These are phyloP conservation scores for Drosophila pruinosa DNA, from an alignment of 1,140 invertebrate genomes.

Conservation along the genomic window DNA sequence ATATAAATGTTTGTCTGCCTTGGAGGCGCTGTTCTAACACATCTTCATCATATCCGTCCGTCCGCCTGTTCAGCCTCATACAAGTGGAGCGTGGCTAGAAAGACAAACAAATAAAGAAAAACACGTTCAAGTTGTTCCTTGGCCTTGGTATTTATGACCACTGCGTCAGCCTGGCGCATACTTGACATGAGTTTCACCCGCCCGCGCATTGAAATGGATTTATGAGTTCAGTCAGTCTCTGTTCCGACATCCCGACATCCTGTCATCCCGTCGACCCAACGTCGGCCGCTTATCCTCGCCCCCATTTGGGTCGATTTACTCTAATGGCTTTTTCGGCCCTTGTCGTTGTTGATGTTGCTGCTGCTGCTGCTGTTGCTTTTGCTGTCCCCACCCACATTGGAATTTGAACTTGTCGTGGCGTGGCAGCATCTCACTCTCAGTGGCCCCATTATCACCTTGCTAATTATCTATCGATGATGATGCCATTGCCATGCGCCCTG, in stretches of 20 bases:
- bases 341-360: conserved; percentile 16
- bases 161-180: conserved; percentile 58
- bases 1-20: conserved; percentile 65
- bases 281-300: not conserved
- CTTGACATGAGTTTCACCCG: conserved; percentile 43
- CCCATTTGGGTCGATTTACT: conserved; percentile 13
- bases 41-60: conserved; percentile 10
- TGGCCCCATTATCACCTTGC: conserved; percentile 66
- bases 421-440: conserved; percentile 46
- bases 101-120: conserved; percentile 65
- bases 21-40: not conserved
- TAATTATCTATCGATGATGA: conserved; percentile 75
- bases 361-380: conserved; percentile 17
- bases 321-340: conserved; percentile 27
- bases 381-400: conserved; percentile 58
- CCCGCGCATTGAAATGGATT: conserved; percentile 26
- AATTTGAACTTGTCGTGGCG: conserved; percentile 67
- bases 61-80: conserved; percentile 6
- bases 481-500: conserved; percentile 49
- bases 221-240: conserved; percentile 15
- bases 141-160: conserved; percentile 71
- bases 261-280: not conserved
- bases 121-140: conserved; percentile 70
- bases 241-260: not conserved
- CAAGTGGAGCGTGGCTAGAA: conserved; percentile 48